Conservation (phyloP, 2,113 vertebrate species). For the Dicentrarchus labrax region DNA sequence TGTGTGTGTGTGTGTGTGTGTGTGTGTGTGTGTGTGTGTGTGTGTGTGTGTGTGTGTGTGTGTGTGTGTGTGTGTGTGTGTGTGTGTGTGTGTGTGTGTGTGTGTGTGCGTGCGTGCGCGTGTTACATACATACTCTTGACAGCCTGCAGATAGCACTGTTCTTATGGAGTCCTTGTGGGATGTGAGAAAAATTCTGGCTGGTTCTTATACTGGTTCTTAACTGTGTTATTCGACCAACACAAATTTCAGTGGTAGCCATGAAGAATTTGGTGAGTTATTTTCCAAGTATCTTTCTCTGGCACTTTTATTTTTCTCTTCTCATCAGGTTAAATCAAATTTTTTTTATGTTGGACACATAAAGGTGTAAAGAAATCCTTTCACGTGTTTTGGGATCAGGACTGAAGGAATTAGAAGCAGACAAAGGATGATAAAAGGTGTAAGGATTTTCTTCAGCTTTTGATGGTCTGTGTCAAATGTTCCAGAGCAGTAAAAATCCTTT, state of each 20-base stretch:
- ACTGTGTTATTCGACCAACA: neutral
- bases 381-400: neutral
- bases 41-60: conserved; percentile 21
- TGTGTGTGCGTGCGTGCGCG: neutral
- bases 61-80: conserved; percentile 5
- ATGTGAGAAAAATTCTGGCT: conserved; percentile 5
- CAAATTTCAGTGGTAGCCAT: neutral
- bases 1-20: conserved; percentile 17
- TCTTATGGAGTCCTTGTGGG: neutral
- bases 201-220: neutral
- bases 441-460: conserved; percentile 31
- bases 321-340: conserved; percentile 6
- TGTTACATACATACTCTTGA: conserved; percentile 5
- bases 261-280: neutral
- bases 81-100: conserved; percentile 25
- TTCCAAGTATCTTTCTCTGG: neutral
- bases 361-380: conserved; percentile 14
- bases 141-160: conserved; percentile 35
- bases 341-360: neutral
- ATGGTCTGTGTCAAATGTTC: conserved; percentile 29
- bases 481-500: conserved; percentile 9
- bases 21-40: conserved; percentile 34
- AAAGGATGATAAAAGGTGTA: conserved; percentile 3
- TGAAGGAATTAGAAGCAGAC: conserved; percentile 11
- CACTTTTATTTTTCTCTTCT: neutral